phyloP scores from a whole-genome alignment of 1,140 invertebrate genomes.

The Steinernema feltiae region DNA sequence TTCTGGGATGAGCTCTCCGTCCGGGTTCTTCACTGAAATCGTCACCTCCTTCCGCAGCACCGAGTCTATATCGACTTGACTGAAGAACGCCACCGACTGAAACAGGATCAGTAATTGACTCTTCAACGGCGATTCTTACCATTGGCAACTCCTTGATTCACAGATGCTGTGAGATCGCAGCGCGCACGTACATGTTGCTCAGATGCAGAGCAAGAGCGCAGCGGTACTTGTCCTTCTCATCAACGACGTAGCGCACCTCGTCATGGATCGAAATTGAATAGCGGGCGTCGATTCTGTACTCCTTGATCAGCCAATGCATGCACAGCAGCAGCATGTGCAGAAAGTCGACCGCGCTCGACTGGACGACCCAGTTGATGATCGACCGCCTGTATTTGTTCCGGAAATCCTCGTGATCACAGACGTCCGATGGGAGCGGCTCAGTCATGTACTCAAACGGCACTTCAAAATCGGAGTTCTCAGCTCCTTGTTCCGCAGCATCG shows the following conservation, averaged over 20 bases:
- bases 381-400: slow-evolving; percentile 45
- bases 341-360: slow-evolving; percentile 96
- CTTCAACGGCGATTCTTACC: slow-evolving; percentile 55
- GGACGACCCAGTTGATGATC: slow-evolving; percentile 66
- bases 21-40: slow-evolving; percentile 22
- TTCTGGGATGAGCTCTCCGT: slow-evolving; percentile 18
- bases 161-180: slow-evolving; percentile 77
- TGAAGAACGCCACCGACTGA: slow-evolving; percentile 72
- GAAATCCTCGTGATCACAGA: slow-evolving; percentile 36
- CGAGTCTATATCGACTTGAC: slow-evolving; percentile 85
- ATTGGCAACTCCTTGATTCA: slow-evolving; percentile 74
- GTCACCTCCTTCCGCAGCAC: slow-evolving; percentile 83
- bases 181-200: slow-evolving; percentile 82
- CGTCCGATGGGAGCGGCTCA: slow-evolving; percentile 65
- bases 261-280: slow-evolving; percentile 97
- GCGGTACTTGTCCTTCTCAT: slow-evolving; percentile 72
- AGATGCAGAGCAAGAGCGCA: slow-evolving; percentile 88
- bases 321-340: slow-evolving; percentile 82
- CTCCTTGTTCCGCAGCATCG: slow-evolving; percentile 68
- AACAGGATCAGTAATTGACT: slow-evolving; percentile 8
- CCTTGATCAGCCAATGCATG: slow-evolving; percentile 80
- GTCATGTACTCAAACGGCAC: slow-evolving; percentile 74
- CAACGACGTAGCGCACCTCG: slow-evolving; percentile 82
- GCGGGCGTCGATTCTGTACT: slow-evolving; percentile 68
- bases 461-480: slow-evolving; percentile 77